Evolutionary conservation across 2,797 vertebrate genomes (phyloP), one percentile per base, ranked within the genome.

Genomic region (Chiloscyllium punctatum): DNA sequence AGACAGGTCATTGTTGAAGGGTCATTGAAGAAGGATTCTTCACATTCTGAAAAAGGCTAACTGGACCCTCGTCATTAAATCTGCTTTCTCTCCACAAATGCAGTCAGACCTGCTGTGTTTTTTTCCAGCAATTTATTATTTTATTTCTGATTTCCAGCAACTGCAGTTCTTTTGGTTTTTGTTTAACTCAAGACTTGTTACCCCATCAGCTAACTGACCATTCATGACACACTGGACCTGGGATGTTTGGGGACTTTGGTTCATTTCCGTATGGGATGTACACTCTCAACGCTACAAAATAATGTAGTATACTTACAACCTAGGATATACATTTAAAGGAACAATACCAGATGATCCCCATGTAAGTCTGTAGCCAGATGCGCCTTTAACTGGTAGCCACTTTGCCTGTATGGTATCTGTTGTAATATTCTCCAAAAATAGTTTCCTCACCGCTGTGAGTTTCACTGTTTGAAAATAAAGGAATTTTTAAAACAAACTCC

Each of bases 311-410:
- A 68, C 21, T 21, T 68, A 42, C 37, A 13, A 33, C 3, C 42
- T n/a, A 42, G 90, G 25, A 68, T 42, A 42, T 9, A 42, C 57
- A 92, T 57, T 95, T 33, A 77, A 57, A 51, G 87, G 95, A 51
- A 82, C 62, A 77, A 18, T 97, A 98, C 98, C 98, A 98, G 97
- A 87, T 0, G 98, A 98, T 9, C 97, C 96, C 98, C 98, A 99
- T n/a, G 98, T 99, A 95, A 99, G 98, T 18, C 98, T 97, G 97
- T 99, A 99, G 1, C 98, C 98, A 0, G 98, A 97, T 1, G 98
- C 98, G 4, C 98, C 98, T 9, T 96, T 97, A 7, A 99, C 98
- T 0, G 98, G 96, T 0, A 96, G 96, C 98, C 98, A 99, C n/a
- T 98, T 96, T 0, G 98, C 98, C 96, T 98, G 98, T 90, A 99